Base-by-base conservation (phyloP, 2,888 invertebrate species). In the Xestia sexstrigata region DNA sequence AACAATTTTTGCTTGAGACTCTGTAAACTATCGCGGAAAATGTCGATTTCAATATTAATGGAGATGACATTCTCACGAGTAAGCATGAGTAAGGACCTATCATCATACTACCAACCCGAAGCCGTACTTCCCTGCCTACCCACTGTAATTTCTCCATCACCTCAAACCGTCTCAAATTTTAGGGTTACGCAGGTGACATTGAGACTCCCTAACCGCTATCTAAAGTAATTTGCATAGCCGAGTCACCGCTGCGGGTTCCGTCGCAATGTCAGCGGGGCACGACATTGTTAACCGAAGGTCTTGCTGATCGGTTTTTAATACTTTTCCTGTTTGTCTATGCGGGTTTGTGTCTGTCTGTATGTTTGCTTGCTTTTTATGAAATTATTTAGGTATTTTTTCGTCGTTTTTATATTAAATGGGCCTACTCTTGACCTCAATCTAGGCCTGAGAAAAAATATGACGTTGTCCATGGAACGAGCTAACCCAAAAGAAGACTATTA, bases 261-360 rank as follows among this genome's bases (percentile, higher is more conserved):
- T 26, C 70, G 71, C 86, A 85, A 86, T 85, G 81, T 83, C 86
- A 81, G 39, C 49, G 63, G 76, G 74, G 58, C 86, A 81, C 73
- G 81, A 67, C 84, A 86, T 76, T 83, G 75, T 74, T 70, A 70
- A 9, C 20, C 39, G 74, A 86, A 83, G 83, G 83, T 77, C 86
- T 69, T 26, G 0, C 74, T 85, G 55, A 82, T 82, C 47, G 70
- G n/a, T 78, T 83, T 83, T 81, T 83, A 81, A 83, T 81, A 78
- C 85, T 60, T 72, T 83, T 81, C 72, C 72, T 72, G 69, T 52
- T 23, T 42, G 7, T n/a, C 6, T 13, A 77, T 68, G 2, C 26
- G 17, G 2, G 7, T 62, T 55, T 63, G 0, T 47, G 30, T 66
- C n/a, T 42, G 42, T 42, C 26, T 30, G 68, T 47, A 0, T 55